phyloP scores from a whole-genome alignment of 2,797 vertebrate genomes.

The Vultur gryphus region DNA sequence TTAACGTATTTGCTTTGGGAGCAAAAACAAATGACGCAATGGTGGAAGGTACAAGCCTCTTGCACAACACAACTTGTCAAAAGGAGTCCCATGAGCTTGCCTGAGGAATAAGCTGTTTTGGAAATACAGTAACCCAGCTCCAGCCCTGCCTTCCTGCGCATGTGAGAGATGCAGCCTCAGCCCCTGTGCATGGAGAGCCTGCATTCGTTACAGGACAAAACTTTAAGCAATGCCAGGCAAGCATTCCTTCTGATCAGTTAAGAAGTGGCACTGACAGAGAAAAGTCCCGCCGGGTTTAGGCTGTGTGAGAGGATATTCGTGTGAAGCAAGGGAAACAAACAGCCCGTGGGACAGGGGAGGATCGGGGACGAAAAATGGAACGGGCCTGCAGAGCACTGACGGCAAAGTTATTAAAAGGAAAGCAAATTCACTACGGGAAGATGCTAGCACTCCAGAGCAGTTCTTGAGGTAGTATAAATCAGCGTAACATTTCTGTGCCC shows the following conservation, averaged over 20 bases:
- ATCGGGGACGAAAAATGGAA: background rate
- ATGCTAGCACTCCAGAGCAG: background rate
- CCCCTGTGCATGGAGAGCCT: background rate
- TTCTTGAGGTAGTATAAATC: background rate
- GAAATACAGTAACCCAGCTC: background rate
- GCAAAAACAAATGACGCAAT: background rate
- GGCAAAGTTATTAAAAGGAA: background rate
- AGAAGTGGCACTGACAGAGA: background rate
- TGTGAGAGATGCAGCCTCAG: rapidly evolving
- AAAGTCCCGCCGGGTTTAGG: background rate
- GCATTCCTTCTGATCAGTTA: background rate
- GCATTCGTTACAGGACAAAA: background rate
- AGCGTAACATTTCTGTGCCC: background rate
- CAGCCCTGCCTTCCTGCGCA: background rate
- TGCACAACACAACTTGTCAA: background rate
- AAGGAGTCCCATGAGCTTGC: background rate
- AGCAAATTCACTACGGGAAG: background rate
- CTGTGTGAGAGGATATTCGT: background rate
- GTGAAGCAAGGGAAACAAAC: background rate
- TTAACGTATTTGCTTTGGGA: background rate
- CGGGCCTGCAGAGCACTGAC: background rate
- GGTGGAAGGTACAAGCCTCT: background rate
- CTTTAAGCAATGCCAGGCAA: background rate
- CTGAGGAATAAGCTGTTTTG: background rate
- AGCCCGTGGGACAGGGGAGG: background rate